These are phyloP conservation scores for Belonocnema kinseyi DNA, from an alignment of 1,140 invertebrate species.

Conservation along the genomic window DNA sequence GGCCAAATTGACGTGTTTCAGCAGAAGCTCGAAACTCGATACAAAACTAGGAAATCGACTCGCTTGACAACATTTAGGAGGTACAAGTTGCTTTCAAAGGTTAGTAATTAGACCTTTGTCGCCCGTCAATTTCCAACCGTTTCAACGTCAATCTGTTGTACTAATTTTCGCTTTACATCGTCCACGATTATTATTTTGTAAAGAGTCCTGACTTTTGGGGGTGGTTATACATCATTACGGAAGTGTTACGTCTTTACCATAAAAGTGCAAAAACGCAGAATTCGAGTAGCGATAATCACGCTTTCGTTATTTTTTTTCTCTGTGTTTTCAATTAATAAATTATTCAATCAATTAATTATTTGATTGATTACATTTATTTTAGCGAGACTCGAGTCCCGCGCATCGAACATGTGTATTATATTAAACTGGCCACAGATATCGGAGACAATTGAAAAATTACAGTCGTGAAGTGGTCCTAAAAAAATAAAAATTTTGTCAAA, in stretches of 20 bases:
- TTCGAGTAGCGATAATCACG: neutral
- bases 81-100: conserved; percentile 17
- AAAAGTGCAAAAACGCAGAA: conserved; percentile 2
- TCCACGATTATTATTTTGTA: too few relatives aligned
- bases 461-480: conserved; percentile 13
- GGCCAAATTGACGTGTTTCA: conserved; percentile 3
- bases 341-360: neutral
- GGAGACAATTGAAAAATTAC: conserved; percentile 26
- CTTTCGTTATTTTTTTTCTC: neutral
- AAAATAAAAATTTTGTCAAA: conserved; percentile 23
- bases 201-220: too few relatives aligned
- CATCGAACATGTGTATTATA: conserved; percentile 30
- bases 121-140: neutral
- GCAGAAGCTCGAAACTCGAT: conserved; percentile 22
- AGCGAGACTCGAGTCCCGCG: conserved; percentile 6
- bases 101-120: neutral
- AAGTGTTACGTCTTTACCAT: neutral
- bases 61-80: neutral
- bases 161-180: too few relatives aligned
- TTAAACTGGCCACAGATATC: conserved; percentile 28
- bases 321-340: too few relatives aligned
- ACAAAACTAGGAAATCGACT: conserved; percentile 36
- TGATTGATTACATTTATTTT: conserved; percentile 16
- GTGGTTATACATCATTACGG: too few relatives aligned
- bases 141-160: too few relatives aligned